Evolutionary conservation across 2,797 vertebrate genomes (phyloP), one percentile per base, ranked within the genome.

Genomic region (Psittacula derbiana): DNA sequence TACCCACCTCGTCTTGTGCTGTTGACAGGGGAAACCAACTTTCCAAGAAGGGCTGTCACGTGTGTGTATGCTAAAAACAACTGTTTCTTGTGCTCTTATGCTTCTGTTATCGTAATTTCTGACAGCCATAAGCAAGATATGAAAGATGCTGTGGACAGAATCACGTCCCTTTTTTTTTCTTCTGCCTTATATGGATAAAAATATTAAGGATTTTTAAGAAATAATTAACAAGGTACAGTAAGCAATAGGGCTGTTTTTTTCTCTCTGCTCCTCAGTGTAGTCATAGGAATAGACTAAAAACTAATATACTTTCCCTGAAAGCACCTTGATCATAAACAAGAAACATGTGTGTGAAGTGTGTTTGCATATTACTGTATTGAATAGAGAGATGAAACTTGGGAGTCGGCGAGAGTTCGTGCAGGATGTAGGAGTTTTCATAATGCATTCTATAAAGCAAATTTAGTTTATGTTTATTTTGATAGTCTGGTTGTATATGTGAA

Each of bases 11-110:
- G 5, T 49, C 38, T 55, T 36, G 47, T 28, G 33, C 52, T 61
- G n/a, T 62, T 78, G 90, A 38, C n/a, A 65, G 9, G 6, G 40
- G n/a, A 79, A 75, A 12, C 4, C 8, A 57, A 0, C 75, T 83
- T 80, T 46, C 46, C 55, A 40, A 67, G 41, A 67, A 81, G 73
- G 40, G 21, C 81, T 90, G 69, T 87, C 79, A 89, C 74, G 47
- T 91, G 85, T 44, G n/a, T 8, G 1, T 31, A 2, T 2, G 4
- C 43, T 65, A 6, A 67, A 64, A 31, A 30, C 27, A 79, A 11
- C 55, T 28, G 4, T 49, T 91, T 62, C 33, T 71, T 36, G 2
- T 28, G 33, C 25, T 46, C 13, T 55, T 55, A 2, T 0, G 2
- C 21, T 72, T 41, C 19, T 72, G 0, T 44, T 83, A 10, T 21